Conservation (phyloP, 2,888 invertebrate species). For the Ischnus inquisitorius region DNA sequence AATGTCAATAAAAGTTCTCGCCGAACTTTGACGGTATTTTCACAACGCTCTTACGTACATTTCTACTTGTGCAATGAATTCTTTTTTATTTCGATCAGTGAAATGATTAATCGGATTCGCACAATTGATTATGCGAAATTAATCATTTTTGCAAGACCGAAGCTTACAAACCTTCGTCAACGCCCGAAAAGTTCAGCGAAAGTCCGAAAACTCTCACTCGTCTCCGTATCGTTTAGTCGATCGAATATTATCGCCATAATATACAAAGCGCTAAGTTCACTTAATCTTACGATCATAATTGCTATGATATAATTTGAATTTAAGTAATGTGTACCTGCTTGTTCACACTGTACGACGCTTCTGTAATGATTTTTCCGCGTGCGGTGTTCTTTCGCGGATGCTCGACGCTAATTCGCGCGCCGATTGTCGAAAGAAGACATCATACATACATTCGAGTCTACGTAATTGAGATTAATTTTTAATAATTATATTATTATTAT, state of each 20-base stretch:
- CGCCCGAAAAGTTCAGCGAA: background rate
- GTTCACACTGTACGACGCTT: conserved; percentile 39
- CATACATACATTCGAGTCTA: conserved; percentile 54
- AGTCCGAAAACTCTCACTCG: background rate
- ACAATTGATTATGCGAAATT: background rate
- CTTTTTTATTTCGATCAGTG: background rate
- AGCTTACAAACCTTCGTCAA: background rate
- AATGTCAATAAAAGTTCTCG: background rate
- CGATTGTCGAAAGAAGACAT: conserved; percentile 34
- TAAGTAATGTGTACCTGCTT: conserved; percentile 56
- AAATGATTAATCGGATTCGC: background rate
- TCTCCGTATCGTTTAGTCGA: conserved; percentile 43
- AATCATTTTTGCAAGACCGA: background rate
- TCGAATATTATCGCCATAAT: conserved; percentile 78
- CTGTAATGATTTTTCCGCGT: conserved; percentile 31
- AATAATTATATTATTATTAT: conserved; percentile 54
- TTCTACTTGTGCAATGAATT: background rate
- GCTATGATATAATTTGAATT: conserved; percentile 21
- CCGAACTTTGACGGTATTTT: too few relatives aligned
- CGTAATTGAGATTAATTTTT: conserved; percentile 57
- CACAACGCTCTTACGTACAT: too few relatives aligned
- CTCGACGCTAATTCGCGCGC: background rate
- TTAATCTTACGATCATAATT: conserved; percentile 27
- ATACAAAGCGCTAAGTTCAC: conserved; percentile 18
- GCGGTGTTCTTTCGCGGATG: conserved; percentile 13